Evolutionary conservation across 1,140 invertebrate genomes (phyloP).

Genomic region (Eriocheir sinensis): DNA sequence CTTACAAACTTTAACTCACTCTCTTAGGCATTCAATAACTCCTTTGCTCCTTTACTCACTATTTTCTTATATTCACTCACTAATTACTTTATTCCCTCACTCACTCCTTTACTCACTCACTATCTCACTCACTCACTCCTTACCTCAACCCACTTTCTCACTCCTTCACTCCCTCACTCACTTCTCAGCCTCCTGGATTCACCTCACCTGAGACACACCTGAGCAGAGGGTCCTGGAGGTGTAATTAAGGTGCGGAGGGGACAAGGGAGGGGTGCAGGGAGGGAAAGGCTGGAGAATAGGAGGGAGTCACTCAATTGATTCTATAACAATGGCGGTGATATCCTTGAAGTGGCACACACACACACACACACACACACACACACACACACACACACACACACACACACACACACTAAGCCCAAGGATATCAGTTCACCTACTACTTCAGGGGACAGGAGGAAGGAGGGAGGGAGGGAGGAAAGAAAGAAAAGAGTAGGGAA

Average conservation of each 20-base stretch:
- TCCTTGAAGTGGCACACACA: slow-evolving; percentile 12
- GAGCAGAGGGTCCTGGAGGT: background rate
- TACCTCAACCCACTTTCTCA: too few relatives aligned
- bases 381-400: slow-evolving; percentile 22
- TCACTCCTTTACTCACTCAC: too few relatives aligned
- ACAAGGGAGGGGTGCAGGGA: background rate
- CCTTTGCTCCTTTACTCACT: too few relatives aligned
- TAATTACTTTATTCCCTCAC: too few relatives aligned
- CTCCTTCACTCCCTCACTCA: too few relatives aligned
- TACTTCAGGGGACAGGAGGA: background rate
- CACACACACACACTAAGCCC: slow-evolving; percentile 1
- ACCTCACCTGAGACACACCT: background rate
- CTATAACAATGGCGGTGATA: slow-evolving; percentile 23
- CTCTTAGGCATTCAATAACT: too few relatives aligned
- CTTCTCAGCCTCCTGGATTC: background rate
- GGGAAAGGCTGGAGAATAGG: background rate
- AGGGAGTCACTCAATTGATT: background rate
- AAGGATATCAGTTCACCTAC: background rate
- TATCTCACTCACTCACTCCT: too few relatives aligned
- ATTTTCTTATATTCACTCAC: too few relatives aligned
- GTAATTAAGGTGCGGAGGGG: background rate
- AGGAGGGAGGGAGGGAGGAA: background rate
- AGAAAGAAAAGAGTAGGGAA: background rate
- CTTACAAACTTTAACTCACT: too few relatives aligned
- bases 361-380: slow-evolving; percentile 22